A percentile compares a stretch with the other conserved stretches of the same genome.
phyloP scores from a whole-genome alignment of 2,888 invertebrate species.

The Drosophila stalkeri region DNA sequence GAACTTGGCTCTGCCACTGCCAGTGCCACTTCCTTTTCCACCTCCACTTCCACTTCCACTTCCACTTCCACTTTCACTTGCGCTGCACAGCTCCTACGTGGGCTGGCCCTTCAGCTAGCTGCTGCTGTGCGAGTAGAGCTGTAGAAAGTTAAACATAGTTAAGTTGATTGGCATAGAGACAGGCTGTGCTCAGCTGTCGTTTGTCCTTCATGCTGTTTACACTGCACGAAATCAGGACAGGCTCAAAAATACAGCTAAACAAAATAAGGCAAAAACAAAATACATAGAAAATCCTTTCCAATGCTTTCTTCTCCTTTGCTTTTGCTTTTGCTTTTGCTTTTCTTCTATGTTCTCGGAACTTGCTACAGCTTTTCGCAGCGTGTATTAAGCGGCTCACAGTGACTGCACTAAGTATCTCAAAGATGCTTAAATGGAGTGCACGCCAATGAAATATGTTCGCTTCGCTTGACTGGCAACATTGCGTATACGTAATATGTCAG shows the following conservation, averaged over 20 bases:
- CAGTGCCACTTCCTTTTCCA: neutral
- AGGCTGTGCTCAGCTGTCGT: slow-evolving; percentile 23
- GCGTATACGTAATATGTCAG: slow-evolving; percentile 39
- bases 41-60: neutral
- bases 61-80: slow-evolving; percentile 1
- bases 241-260: neutral
- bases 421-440: slow-evolving; percentile 38
- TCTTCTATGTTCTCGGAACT: neutral
- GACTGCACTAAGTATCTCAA: slow-evolving; percentile 41
- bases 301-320: neutral
- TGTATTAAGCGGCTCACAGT: slow-evolving; percentile 40
- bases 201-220: slow-evolving; percentile 42
- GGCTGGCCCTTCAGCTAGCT: slow-evolving; percentile 20
- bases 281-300: neutral
- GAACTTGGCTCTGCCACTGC: slow-evolving; percentile 62
- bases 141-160: slow-evolving; percentile 51
- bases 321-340: neutral
- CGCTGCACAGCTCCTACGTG: slow-evolving; percentile 25
- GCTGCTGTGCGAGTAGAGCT: slow-evolving; percentile 38
- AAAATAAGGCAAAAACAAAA: neutral
- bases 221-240: slow-evolving; percentile 30
- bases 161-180: slow-evolving; percentile 52
- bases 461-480: slow-evolving; percentile 5
- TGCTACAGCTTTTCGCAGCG: slow-evolving; percentile 14
- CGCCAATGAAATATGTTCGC: slow-evolving; percentile 22